phyloP scores from a whole-genome alignment of 2,797 vertebrate genomes.

The Acipenser transmontanus region DNA sequence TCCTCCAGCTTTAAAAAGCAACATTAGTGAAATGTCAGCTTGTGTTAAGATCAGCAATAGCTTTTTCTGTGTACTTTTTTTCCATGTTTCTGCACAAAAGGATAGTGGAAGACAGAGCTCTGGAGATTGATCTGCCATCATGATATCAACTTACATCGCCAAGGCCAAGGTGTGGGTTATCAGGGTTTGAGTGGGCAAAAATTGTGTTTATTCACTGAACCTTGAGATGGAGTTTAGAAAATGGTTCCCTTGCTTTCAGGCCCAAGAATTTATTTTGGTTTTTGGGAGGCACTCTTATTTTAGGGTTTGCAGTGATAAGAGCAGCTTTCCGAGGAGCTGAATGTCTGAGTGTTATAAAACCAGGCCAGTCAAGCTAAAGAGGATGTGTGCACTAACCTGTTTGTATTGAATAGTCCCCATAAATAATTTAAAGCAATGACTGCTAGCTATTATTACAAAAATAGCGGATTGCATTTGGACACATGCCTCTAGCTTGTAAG shows the following conservation, averaged over 20 bases:
- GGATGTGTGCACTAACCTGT: slow-evolving; percentile 78
- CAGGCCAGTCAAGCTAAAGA: slow-evolving; percentile 70
- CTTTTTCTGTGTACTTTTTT: slow-evolving; percentile 49
- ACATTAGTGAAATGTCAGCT: slow-evolving; percentile 60
- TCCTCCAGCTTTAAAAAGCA: slow-evolving; percentile 30
- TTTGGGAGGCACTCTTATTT: slow-evolving; percentile 43
- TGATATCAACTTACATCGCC: slow-evolving; percentile 60
- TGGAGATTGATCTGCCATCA: slow-evolving; percentile 55
- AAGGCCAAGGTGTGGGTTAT: slow-evolving; percentile 45
- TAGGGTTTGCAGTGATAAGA: slow-evolving; percentile 65
- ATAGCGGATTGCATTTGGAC: slow-evolving; percentile 80
- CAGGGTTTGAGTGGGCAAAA: slow-evolving; percentile 29
- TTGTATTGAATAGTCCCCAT: slow-evolving; percentile 88
- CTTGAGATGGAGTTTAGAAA: slow-evolving; percentile 57
- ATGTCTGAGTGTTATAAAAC: slow-evolving; percentile 71
- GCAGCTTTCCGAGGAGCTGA: slow-evolving; percentile 66
- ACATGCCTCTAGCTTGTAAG: slow-evolving; percentile 82
- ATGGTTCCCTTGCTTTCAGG: slow-evolving; percentile 43
- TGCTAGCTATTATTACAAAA: slow-evolving; percentile 96
- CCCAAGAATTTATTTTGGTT: slow-evolving; percentile 23
- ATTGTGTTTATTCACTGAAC: slow-evolving; percentile 62
- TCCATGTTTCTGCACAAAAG: slow-evolving; percentile 54
- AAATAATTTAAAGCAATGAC: slow-evolving; percentile 88
- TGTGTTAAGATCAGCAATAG: slow-evolving; percentile 54
- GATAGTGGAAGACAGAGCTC: slow-evolving; percentile 33